A percentile compares a stretch with the other conserved stretches of the same genome.
phyloP scores from a whole-genome alignment of 2,888 invertebrate species.

The Drosophila mercatorum region DNA sequence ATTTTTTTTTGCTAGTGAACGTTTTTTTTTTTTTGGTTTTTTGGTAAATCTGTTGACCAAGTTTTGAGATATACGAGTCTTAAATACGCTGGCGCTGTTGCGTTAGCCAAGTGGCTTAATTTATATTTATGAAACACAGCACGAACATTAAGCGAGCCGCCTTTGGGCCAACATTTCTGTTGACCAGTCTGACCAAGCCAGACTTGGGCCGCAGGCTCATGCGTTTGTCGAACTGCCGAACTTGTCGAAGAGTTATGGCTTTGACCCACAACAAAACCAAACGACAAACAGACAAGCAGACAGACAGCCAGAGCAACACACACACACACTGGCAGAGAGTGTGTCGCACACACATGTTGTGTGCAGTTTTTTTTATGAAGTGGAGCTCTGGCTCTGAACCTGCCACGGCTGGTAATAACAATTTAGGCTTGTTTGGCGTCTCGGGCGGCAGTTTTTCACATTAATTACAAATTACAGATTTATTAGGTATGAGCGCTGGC shows the following conservation, averaged over 20 bases:
- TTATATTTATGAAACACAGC: slow-evolving; percentile 74
- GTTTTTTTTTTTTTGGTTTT: not conserved
- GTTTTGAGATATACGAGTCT: slow-evolving; percentile 54
- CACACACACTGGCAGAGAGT: slow-evolving; percentile 16
- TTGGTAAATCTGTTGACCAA: slow-evolving; percentile 60
- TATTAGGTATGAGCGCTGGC: slow-evolving; percentile 71
- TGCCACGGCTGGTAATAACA: slow-evolving; percentile 64
- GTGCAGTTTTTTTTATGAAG: slow-evolving; percentile 59
- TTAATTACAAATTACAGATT: slow-evolving; percentile 82
- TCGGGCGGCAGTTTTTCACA: slow-evolving; percentile 78
- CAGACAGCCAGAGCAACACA: slow-evolving; percentile 34
- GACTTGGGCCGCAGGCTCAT: slow-evolving; percentile 47
- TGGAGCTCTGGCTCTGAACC: slow-evolving; percentile 37
- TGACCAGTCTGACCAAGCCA: slow-evolving; percentile 23
- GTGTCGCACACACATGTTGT: slow-evolving; percentile 32
- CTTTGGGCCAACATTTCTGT: slow-evolving; percentile 41
- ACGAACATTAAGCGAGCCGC: slow-evolving; percentile 62
- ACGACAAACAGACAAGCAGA: slow-evolving; percentile 11
- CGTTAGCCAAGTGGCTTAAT: slow-evolving; percentile 78
- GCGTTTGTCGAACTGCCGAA: slow-evolving; percentile 67
- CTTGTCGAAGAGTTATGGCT: slow-evolving; percentile 80
- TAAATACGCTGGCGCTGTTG: slow-evolving; percentile 58
- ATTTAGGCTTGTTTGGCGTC: slow-evolving; percentile 81
- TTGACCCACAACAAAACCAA: slow-evolving; percentile 73
- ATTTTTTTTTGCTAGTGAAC: not conserved